Base-by-base conservation (phyloP, 2,113 vertebrate species). In the Cranoglanis bouderius region DNA sequence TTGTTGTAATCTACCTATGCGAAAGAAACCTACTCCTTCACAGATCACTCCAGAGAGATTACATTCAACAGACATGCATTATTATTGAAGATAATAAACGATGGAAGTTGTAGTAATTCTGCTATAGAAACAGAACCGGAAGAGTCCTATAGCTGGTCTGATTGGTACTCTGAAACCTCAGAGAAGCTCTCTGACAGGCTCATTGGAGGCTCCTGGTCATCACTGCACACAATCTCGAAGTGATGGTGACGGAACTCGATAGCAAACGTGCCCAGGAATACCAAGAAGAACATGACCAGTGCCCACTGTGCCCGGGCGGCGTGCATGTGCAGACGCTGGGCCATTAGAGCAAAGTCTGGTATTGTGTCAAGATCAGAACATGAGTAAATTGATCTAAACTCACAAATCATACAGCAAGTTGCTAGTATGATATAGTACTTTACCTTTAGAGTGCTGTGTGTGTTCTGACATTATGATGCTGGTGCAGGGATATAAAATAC, bases 221-320 rank as follows among this genome's bases (percentile, higher is more conserved):
- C 97, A 0, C 93, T 96, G 87, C 96, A 97, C 87, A 96, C 75
- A 0, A 97, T 95, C 92, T 95, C 92, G 0, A 98, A 98, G 91
- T 94, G 95, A 93, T 94, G 96, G 94, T 97, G 96, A 81, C 97
- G 96, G 92, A 99, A 99, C 91, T 99, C 97, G n/a, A 98, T 93
- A 2, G 96, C 96, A 1, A 98, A 97, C 0, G 97, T 97, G 89
- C 95, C 92, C 0, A 98, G 93, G 93, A 96, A 99, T n/a, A 93
- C 91, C 90, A 98, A 92, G 91, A 98, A 96, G 92, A 97, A 96
- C 97, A 97, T 98, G 88, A 97, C 96, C 82, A 98, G 94, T 1
- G 95, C 95, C 98, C 98, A 99, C 94, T 99, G 98, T 38, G 96
- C 94, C 75, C 95, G 94, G 40, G 97, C 96, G 0, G 96, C 97